Evolutionary conservation across 2,888 invertebrate species (phyloP).

Genomic region (Cantharis nigra): DNA sequence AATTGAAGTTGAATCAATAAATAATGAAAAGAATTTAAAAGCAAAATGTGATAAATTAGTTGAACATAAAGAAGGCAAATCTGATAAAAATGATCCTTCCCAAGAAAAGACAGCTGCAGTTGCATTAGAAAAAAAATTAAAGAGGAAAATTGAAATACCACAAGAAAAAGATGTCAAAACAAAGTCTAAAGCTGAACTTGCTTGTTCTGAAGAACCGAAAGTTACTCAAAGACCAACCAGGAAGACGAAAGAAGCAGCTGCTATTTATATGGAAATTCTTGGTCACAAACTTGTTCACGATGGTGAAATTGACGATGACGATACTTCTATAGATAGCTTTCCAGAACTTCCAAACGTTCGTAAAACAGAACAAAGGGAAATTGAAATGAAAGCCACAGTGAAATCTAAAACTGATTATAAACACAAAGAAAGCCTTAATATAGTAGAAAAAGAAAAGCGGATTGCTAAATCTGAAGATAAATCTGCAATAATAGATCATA

Average conservation of each 20-base stretch:
- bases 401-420: conserved; percentile 36
- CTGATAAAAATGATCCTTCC: background rate
- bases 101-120: background rate
- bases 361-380: conserved; percentile 64
- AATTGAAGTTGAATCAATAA: background rate
- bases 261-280: conserved; percentile 74
- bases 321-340: conserved; percentile 67
- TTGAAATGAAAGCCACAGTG: conserved; percentile 60
- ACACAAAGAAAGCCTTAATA: conserved; percentile 42
- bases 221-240: conserved; percentile 61
- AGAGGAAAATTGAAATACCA: conserved; percentile 11
- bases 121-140: conserved; percentile 14
- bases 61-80: background rate
- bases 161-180: conserved; percentile 16
- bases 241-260: conserved; percentile 77
- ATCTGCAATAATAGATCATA: conserved; percentile 15
- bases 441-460: conserved; percentile 33
- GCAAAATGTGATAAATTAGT: background rate
- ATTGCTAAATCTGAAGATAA: conserved; percentile 6
- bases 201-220: conserved; percentile 6
- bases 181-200: conserved; percentile 5
- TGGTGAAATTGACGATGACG: conserved; percentile 66
- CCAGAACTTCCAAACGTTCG: conserved; percentile 69
- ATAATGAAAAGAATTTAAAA: background rate
- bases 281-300: conserved; percentile 70